Conservation (phyloP, 2,888 invertebrate genomes). For the Lycaena phlaeas region DNA sequence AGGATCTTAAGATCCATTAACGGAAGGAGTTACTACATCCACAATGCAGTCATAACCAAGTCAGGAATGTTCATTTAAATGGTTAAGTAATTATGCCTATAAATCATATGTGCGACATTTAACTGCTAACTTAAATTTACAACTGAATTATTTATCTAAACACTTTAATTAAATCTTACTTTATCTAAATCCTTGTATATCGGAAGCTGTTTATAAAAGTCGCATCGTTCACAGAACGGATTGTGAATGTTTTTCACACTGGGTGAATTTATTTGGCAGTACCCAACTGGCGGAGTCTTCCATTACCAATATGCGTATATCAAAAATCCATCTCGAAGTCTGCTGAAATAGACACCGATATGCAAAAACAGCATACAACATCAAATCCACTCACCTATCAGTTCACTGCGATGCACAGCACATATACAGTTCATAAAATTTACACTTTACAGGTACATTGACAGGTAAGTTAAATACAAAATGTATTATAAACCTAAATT, state of each 20-base stretch:
- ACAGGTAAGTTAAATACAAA: conserved; percentile 65
- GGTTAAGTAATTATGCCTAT: conserved; percentile 72
- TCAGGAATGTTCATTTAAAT: conserved; percentile 67
- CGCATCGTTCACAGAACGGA: conserved; percentile 72
- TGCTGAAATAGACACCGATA: conserved; percentile 54
- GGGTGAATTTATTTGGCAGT: conserved; percentile 70
- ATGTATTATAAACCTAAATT: conserved; percentile 57
- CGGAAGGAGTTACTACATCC: conserved; percentile 26
- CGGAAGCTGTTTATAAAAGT: conserved; percentile 60
- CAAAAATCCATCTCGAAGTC: conserved; percentile 42
- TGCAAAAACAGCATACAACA: conserved; percentile 60
- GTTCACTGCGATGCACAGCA: conserved; percentile 66
- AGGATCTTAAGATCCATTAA: background rate
- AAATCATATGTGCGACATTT: conserved; percentile 65
- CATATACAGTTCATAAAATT: conserved; percentile 44
- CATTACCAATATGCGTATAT: conserved; percentile 35
- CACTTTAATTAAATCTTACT: conserved; percentile 58
- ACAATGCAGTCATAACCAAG: conserved; percentile 58
- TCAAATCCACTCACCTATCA: conserved; percentile 43
- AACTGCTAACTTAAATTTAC: conserved; percentile 70
- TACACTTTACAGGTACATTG: conserved; percentile 71
- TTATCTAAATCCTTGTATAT: conserved; percentile 61
- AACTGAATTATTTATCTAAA: conserved; percentile 70
- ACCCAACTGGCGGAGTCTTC: conserved; percentile 54
- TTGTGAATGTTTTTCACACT: conserved; percentile 60